A percentile compares a stretch with the other conserved stretches of the same genome.
These are phyloP conservation scores for Dyspetes luteomarginatus DNA, from an alignment of 2,888 invertebrate genomes.

Conservation along the genomic window DNA sequence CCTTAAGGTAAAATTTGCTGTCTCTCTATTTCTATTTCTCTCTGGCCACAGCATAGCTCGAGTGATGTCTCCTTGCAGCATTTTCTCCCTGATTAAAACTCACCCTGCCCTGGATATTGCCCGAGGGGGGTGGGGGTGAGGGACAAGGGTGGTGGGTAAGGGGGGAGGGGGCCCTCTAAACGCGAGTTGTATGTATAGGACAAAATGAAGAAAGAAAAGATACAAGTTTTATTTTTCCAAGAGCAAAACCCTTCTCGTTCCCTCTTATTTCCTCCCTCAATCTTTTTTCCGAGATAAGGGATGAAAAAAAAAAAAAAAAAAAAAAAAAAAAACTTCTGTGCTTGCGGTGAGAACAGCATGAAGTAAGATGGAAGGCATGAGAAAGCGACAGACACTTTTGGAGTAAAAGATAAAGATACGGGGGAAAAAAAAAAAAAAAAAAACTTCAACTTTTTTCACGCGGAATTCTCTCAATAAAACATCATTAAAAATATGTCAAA, in stretches of 20 bases:
- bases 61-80: constrained; percentile 26
- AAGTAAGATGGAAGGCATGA: too few relatives aligned
- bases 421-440: too few relatives aligned
- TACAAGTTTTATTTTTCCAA: constrained; percentile 33
- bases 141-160: too few relatives aligned
- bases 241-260: neutral
- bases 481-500: too few relatives aligned
- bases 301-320: neutral
- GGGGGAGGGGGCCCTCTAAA: too few relatives aligned
- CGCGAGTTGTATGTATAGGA: constrained; percentile 31
- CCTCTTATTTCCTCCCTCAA: neutral
- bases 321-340: too few relatives aligned
- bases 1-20: too few relatives aligned
- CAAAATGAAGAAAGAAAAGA: constrained; percentile 7
- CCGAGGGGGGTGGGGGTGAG: constrained; percentile 26
- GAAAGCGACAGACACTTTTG: too few relatives aligned
- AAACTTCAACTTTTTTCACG: constrained; percentile 15
- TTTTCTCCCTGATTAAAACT: constrained; percentile 57
- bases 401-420: too few relatives aligned
- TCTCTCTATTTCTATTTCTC: constrained; percentile 15
- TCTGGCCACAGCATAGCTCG: constrained; percentile 13
- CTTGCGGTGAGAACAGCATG: too few relatives aligned
- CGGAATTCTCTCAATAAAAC: too few relatives aligned
- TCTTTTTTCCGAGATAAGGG: neutral
- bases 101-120: constrained; percentile 41